Evolutionary conservation across 2,113 vertebrate species (phyloP).

Genomic region (Choloepus hoffmanni): DNA sequence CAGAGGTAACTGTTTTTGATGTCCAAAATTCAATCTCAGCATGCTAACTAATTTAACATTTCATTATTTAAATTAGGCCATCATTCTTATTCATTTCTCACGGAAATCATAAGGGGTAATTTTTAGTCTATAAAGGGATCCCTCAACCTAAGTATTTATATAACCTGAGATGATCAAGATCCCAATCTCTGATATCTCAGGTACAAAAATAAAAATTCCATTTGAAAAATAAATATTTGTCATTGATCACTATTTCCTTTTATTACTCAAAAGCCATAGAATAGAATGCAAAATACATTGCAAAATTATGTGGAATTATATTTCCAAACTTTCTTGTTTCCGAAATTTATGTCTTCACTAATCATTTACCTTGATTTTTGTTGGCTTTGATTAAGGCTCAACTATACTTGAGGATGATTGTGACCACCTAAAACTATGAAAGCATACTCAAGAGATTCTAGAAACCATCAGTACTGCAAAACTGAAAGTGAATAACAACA

Average conservation of each 20-base stretch:
- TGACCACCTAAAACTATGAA: not conserved
- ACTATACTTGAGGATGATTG: not conserved
- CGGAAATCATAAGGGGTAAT: not conserved
- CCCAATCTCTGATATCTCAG: not conserved
- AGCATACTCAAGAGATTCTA: not conserved
- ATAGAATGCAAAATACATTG: not conserved
- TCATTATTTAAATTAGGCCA: not conserved
- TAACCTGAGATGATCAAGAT: not conserved
- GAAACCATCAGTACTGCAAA: not conserved
- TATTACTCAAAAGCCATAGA: not conserved
- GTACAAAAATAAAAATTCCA: not conserved
- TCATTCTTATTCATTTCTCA: not conserved
- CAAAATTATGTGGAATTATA: not conserved
- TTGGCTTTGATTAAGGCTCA: not conserved
- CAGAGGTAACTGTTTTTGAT: not conserved
- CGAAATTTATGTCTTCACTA: not conserved
- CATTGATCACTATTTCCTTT: not conserved
- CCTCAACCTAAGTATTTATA: not conserved
- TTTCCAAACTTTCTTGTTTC: not conserved
- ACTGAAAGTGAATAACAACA: not conserved
- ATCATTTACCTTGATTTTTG: not conserved
- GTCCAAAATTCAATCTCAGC: not conserved
- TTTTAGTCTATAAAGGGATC: not conserved
- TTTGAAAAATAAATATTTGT: not conserved
- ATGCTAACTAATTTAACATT: not conserved